phyloP scores from a whole-genome alignment of 2,797 vertebrate species.

The Knipowitschia caucasica region DNA sequence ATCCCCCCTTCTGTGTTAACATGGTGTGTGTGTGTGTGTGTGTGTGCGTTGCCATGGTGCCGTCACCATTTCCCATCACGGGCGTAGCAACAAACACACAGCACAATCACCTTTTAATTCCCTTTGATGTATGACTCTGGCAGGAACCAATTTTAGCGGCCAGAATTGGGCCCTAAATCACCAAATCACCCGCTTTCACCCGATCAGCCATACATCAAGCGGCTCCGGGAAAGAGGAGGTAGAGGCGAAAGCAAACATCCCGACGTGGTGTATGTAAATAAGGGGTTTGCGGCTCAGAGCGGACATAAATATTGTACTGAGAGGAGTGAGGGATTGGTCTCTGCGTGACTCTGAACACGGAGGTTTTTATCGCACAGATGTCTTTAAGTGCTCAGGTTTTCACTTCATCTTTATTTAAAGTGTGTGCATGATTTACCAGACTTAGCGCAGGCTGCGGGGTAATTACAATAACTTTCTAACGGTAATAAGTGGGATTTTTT shows the following conservation, averaged over 20 bases:
- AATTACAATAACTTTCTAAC: not conserved
- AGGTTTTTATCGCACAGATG: slow-evolving; percentile 29
- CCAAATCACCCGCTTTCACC: slow-evolving; percentile 68
- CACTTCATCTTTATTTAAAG: not conserved
- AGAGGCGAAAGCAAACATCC: slow-evolving; percentile 22
- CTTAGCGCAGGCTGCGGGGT: not conserved
- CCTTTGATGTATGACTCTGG: slow-evolving; percentile 75
- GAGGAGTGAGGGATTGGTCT: slow-evolving; percentile 52
- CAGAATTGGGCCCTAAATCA: slow-evolving; percentile 79
- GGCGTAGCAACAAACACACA: slow-evolving; percentile 17
- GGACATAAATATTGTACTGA: slow-evolving; percentile 65
- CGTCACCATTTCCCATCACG: slow-evolving; percentile 29
- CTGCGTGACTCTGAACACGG: slow-evolving; percentile 46
- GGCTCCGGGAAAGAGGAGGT: slow-evolving; percentile 26
- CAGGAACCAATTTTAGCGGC: slow-evolving; percentile 77
- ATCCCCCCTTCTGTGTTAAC: slow-evolving; percentile 30
- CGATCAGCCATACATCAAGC: slow-evolving; percentile 65
- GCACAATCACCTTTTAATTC: slow-evolving; percentile 79
- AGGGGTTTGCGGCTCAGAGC: slow-evolving; percentile 50
- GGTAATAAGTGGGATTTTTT: not conserved
- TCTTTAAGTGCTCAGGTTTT: slow-evolving; percentile 25
- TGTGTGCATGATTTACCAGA: slow-evolving; percentile 28
- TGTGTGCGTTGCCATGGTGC: slow-evolving; percentile 27
- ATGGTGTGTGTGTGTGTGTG: slow-evolving; percentile 27
- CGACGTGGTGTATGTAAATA: slow-evolving; percentile 73